phyloP scores from a whole-genome alignment of 2,888 invertebrate species.

The Drosophila borealis region DNA sequence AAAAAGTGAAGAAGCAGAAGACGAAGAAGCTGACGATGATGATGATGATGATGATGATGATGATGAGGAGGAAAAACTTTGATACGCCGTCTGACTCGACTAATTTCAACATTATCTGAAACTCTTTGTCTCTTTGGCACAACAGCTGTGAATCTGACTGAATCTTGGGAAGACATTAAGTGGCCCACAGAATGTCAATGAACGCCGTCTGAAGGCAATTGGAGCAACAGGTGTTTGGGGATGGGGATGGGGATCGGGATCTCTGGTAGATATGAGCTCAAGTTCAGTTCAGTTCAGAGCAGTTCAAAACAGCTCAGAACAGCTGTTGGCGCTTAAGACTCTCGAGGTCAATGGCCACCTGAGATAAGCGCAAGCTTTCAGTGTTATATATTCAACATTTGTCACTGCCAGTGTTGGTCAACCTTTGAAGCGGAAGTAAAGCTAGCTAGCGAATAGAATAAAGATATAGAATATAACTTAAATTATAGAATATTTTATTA shows the following conservation, averaged over 20 bases:
- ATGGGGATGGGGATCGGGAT: conserved; percentile 14
- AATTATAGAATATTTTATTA: too few species aligned
- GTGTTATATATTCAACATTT: conserved; percentile 13
- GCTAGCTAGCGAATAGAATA: too few species aligned
- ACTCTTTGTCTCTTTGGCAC: conserved; percentile 43
- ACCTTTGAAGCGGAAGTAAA: too few species aligned
- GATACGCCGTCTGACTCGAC: conserved; percentile 72
- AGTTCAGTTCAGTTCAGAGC: conserved; percentile 29
- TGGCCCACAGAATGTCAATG: conserved; percentile 64
- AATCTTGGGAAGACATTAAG: conserved; percentile 57
- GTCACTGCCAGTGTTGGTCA: background rate
- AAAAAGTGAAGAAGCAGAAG: conserved; percentile 1
- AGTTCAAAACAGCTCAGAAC: conserved; percentile 15
- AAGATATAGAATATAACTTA: too few species aligned
- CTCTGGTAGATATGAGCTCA: conserved; percentile 43
- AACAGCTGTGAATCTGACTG: conserved; percentile 57
- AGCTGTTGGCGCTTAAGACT: conserved; percentile 30
- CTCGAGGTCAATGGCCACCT: conserved; percentile 33
- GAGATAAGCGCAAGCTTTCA: conserved; percentile 10
- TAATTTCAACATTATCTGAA: conserved; percentile 70
- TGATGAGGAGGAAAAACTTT: conserved; percentile 26
- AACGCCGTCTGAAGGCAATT: conserved; percentile 32
- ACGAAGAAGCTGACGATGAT: background rate
- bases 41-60: conserved; percentile 1
- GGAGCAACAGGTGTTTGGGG: conserved; percentile 49